Conservation (phyloP, 2,797 vertebrate genomes). For the Graptemys geographica region DNA sequence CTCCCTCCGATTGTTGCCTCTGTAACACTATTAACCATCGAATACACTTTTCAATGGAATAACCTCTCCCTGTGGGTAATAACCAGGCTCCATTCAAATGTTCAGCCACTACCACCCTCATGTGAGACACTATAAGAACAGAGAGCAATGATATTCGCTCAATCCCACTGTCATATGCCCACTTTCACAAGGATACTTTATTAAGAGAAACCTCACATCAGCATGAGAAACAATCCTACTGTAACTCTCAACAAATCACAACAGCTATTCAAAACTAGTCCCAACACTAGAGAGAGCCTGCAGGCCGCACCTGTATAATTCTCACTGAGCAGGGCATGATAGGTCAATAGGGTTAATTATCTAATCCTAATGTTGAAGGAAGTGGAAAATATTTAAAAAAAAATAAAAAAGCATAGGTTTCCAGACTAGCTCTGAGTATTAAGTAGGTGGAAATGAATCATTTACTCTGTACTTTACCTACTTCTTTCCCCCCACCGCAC, state of each 20-base stretch:
- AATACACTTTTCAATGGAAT: background rate
- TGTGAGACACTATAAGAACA: background rate
- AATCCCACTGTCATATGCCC: background rate
- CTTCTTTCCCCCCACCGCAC: background rate
- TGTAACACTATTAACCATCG: fast-evolving
- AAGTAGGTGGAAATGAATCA: background rate
- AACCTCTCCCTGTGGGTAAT: background rate
- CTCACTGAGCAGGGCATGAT: background rate
- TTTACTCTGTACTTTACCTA: background rate
- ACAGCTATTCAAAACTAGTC: fast-evolving
- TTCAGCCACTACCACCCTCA: background rate
- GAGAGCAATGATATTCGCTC: background rate
- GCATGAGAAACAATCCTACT: fast-evolving
- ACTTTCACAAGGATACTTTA: background rate
- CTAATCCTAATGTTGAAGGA: background rate
- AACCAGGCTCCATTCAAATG: background rate
- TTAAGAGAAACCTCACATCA: background rate
- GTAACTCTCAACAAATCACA: background rate
- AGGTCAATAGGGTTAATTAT: background rate
- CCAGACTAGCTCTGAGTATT: background rate
- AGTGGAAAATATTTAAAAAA: background rate
- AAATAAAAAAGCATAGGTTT: background rate
- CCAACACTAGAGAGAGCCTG: fast-evolving
- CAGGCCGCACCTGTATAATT: background rate
- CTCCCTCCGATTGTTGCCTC: background rate